A percentile compares a stretch with the other conserved stretches of the same genome.
Conservation (phyloP, 1,140 invertebrate species). For the Heliothis subflexa region DNA sequence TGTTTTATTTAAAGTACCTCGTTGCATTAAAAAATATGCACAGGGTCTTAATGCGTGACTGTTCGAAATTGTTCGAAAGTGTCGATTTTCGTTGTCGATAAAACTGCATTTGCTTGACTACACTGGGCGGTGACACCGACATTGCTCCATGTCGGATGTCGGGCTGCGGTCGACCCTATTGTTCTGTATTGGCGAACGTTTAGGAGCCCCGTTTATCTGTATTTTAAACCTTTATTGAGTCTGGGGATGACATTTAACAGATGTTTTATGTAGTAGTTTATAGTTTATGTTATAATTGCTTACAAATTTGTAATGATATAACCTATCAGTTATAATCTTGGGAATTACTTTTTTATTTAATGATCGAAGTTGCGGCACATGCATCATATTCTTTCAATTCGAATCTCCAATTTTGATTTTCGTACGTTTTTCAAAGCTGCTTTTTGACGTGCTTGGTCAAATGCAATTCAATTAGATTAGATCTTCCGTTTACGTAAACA, state of each 20-base stretch:
- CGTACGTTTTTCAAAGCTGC: not conserved
- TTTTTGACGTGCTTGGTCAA: not conserved
- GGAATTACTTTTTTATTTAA: too few relatives aligned
- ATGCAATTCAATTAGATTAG: not conserved
- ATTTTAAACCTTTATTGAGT: not conserved
- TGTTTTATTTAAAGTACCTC: too few relatives aligned
- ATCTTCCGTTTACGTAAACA: not conserved
- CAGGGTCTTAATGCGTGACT: too few relatives aligned
- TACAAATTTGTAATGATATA: not conserved
- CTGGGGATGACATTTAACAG: not conserved
- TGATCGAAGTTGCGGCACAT: too few relatives aligned
- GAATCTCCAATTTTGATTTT: not conserved
- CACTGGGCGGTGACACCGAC: too few relatives aligned
- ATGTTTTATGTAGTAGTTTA: not conserved
- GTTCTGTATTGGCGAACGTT: not conserved
- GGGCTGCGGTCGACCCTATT: not conserved
- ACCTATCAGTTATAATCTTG: not conserved
- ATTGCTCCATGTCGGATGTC: too few relatives aligned
- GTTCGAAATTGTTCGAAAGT: too few relatives aligned
- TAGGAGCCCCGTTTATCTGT: conserved; percentile 8
- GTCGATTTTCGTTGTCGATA: too few relatives aligned
- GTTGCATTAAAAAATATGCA: too few relatives aligned
- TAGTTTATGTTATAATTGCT: not conserved
- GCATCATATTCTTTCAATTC: not conserved
- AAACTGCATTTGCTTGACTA: too few relatives aligned